These are phyloP conservation scores for Myotis davidii DNA, from an alignment of 2,113 vertebrate species.

Conservation along the genomic window DNA sequence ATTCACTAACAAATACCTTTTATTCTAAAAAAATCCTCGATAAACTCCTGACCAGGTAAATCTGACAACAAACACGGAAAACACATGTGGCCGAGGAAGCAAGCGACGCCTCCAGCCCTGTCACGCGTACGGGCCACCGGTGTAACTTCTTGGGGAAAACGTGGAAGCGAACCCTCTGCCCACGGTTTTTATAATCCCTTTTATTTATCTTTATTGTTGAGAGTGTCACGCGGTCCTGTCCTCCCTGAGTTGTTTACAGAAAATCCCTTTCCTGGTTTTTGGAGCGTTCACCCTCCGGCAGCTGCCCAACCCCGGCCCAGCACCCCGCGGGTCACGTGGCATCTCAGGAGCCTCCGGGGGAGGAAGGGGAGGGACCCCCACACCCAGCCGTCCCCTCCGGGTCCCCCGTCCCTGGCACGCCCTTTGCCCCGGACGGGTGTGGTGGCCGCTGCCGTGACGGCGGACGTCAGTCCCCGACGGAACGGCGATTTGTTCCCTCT, in stretches of 20 bases:
- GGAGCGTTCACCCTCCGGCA: neutral
- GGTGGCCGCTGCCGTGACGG: slow-evolving; percentile 81
- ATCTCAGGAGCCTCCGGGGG: neutral
- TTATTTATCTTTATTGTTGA: no score
- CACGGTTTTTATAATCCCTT: no score
- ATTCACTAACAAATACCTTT: no score
- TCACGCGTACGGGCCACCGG: no score
- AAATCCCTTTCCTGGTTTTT: neutral
- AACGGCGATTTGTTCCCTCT: slow-evolving; percentile 90
- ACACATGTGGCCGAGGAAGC: no score
- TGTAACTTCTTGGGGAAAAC: no score
- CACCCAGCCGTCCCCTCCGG: slow-evolving; percentile 51
- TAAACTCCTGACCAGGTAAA: no score
- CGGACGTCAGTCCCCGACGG: slow-evolving; percentile 88
- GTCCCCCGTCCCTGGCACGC: neutral
- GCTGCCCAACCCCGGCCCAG: neutral
- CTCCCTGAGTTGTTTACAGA: neutral
- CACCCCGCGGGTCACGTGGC: neutral
- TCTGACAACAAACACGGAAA: no score
- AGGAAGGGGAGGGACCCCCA: neutral
- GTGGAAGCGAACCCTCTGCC: no score
- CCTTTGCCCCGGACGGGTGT: slow-evolving; percentile 73
- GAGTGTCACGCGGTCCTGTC: no score
- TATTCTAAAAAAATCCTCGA: no score
- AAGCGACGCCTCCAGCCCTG: no score